A percentile compares a stretch with the other conserved stretches of the same genome.
Conservation (phyloP, 1,140 invertebrate species). For the Carposina sasakii region DNA sequence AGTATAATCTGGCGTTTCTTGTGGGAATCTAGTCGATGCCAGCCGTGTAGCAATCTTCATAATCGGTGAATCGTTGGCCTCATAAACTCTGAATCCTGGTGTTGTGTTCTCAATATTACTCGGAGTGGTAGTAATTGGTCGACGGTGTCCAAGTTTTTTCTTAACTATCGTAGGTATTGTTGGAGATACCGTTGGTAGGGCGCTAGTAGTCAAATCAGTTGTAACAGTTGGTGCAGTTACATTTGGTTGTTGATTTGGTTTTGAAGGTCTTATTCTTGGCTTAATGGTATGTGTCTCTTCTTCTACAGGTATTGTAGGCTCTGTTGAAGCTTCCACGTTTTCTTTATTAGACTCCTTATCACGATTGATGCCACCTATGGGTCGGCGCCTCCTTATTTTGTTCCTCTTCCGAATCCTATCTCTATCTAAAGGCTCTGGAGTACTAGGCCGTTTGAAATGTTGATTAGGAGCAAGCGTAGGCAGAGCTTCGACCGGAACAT, state of each 20-base stretch:
- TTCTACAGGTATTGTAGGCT: slow-evolving; percentile 33
- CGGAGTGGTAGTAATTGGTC: slow-evolving; percentile 40
- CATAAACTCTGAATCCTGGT: slow-evolving; percentile 35
- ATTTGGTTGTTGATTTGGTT: slow-evolving; percentile 34
- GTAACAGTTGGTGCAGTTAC: slow-evolving; percentile 58
- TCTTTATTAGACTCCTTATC: slow-evolving; percentile 40
- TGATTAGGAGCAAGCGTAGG: slow-evolving; percentile 64
- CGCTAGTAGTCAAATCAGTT: slow-evolving; percentile 62
- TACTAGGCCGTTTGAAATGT: slow-evolving; percentile 62
- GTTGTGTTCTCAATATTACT: slow-evolving; percentile 49
- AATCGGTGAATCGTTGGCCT: slow-evolving; percentile 57
- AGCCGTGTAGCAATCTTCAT: slow-evolving; percentile 71
- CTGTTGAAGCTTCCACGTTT: slow-evolving; percentile 33
- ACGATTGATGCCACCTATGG: slow-evolving; percentile 38
- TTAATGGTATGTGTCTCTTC: slow-evolving; percentile 53
- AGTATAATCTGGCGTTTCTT: slow-evolving; percentile 60
- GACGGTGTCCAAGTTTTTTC: slow-evolving; percentile 55
- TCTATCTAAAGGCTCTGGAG: slow-evolving; percentile 41
- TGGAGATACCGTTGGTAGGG: slow-evolving; percentile 59
- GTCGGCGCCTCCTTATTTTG: slow-evolving; percentile 63
- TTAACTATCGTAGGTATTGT: slow-evolving; percentile 57
- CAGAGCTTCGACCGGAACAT: slow-evolving; percentile 41
- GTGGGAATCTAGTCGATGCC: slow-evolving; percentile 37
- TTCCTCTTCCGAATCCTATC: slow-evolving; percentile 58
- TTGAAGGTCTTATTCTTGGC: slow-evolving; percentile 50